Evolutionary conservation across 2,888 invertebrate species (phyloP), one percentile per base, ranked within the genome.

Genomic region (Leucophora obtusa): DNA sequence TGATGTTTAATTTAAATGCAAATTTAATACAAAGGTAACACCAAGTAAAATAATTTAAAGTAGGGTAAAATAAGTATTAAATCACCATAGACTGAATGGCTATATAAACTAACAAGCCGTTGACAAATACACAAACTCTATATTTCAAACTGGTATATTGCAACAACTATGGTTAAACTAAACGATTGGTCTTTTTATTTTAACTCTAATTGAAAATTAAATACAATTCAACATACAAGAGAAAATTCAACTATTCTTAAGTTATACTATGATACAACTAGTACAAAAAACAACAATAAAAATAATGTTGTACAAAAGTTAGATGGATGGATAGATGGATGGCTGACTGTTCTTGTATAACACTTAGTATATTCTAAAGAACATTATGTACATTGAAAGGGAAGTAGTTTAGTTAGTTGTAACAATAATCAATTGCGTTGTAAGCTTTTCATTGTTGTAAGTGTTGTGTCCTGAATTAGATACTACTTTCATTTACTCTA

Each of bases 121-220:
- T 3, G 38, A 14, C 38, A 38, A 38, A 38, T 38, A 38, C 11
- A 11, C 11, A 38, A 38, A 10, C 38, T 28, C 38, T 38, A 14
- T 38, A 38, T 38, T 6, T 28, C 28, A 28, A 28, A 28, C 6
- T 28, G 6, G 28, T 35, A 38, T 38, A 11, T 38, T 11, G 1
- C 38, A 11, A 14, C 10, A 38, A 38, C 38, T 38, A 38, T 38
- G 14, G 38, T 38, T 38, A 38, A 14, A 38, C 38, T 11, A 11
- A 38, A 38, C 11, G 38, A 38, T 38, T 9, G 38, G 38, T 38
- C 38, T 38, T 38, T 38, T 38, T 11, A 38, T 38, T 60, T 47
- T 59, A 15, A 3, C 38, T 28, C 5, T 59, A 60, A 60, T 47
- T 60, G 60, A 60, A 60, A 47, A 60, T 60, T 60, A 60, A 60